Evolutionary conservation across 2,888 invertebrate species (phyloP), one percentile per base, ranked within the genome.

Genomic region (Selenia dentaria): DNA sequence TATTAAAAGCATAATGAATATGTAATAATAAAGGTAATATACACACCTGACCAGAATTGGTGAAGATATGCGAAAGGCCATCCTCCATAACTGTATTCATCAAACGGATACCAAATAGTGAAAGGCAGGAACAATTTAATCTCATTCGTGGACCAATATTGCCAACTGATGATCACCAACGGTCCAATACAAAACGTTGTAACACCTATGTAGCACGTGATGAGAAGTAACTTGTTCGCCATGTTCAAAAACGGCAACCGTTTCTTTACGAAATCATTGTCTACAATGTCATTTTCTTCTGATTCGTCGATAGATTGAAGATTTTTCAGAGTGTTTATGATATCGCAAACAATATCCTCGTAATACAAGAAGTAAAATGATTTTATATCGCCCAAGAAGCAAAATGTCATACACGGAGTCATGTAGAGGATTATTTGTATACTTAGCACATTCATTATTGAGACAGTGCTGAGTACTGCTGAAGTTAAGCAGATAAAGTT

Each of bases 41-140:
- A 39, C 43, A 26, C 50, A 80, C 81, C 72, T 57, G 67, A 29
- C 63, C 64, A 72, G 6, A 74, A 35, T 47, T 75, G 68, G 34
- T 64, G 57, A 20, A 70, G 0, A 56, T 67, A 81, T 18, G 60
- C 57, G 26, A 78, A 50, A 0, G 70, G 70, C 62, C 65, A 82
- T 36, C 59, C 39, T n/a, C 46, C 43, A 13, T 68, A 49, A 46
- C 67, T 57, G 1, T 46, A 62, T 8, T 47, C 54, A 57, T 82
- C 64, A 48, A 81, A 79, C 2, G 81, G 81, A 64, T 77, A 82
- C 49, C 62, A 64, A 9, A 70, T 9, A 3, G 66, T 4, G 49
- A 72, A 82, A 0, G 80, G 82, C 9, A 70, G 41, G 18, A 58
- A 48, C 5, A 78, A 53, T 31, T 59, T 52, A 1, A 79, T 14